Percentiles rank a stretch among this genome's conserved stretches.
Conservation (phyloP, 2,797 vertebrate species). For the Sebastes nivosus region DNA sequence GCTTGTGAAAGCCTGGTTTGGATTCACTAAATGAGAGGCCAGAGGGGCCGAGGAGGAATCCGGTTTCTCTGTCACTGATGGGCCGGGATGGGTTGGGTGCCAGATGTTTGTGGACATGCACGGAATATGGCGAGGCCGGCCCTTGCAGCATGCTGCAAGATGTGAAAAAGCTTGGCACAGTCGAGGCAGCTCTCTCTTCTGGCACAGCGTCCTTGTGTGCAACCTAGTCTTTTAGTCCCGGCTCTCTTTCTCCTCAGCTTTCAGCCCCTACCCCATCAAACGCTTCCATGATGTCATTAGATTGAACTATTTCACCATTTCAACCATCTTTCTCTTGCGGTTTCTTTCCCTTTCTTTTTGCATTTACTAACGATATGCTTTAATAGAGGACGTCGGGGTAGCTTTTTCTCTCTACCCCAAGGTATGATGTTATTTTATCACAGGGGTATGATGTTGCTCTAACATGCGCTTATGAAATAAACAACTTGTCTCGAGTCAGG, state of each 20-base stretch:
- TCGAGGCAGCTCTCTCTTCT: constrained; percentile 50
- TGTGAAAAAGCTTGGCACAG: constrained; percentile 66
- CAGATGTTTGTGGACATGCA: constrained; percentile 76
- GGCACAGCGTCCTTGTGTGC: constrained; percentile 34
- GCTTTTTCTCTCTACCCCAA: not conserved
- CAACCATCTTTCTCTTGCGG: not conserved
- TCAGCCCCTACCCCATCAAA: constrained; percentile 12
- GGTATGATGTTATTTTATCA: not conserved
- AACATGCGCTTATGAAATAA: not conserved
- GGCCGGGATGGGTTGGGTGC: constrained; percentile 49
- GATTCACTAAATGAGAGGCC: constrained; percentile 48
- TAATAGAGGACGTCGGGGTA: not conserved
- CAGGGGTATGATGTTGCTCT: not conserved
- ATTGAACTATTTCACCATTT: not conserved
- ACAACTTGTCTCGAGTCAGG: constrained; percentile 16
- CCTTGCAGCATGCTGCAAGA: constrained; percentile 60
- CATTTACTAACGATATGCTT: not conserved
- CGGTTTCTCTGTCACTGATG: constrained; percentile 45
- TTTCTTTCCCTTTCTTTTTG: not conserved
- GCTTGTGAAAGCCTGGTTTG: constrained; percentile 25
- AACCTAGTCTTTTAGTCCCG: constrained; percentile 11
- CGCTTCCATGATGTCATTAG: constrained; percentile 23
- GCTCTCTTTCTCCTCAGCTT: not conserved
- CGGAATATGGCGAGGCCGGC: constrained; percentile 38
- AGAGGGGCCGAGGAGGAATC: constrained; percentile 42